phyloP scores from a whole-genome alignment of 2,797 vertebrate species.

The Squalus acanthias region DNA sequence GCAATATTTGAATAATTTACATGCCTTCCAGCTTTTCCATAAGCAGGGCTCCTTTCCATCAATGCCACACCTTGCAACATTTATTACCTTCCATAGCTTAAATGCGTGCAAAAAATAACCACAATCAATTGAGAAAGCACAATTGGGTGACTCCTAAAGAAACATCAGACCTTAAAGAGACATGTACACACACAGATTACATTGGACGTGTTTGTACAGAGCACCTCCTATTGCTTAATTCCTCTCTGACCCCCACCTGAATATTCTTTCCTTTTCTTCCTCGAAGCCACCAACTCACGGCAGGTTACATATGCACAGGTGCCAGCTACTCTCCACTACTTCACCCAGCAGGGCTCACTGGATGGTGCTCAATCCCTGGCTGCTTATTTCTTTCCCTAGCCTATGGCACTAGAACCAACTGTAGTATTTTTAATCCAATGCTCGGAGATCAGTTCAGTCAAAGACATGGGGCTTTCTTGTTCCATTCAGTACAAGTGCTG shows the following conservation, averaged over 20 bases:
- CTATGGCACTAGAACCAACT: neutral
- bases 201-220: neutral
- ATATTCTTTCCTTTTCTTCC: neutral
- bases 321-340: no score
- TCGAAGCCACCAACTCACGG: neutral
- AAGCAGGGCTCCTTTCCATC: no score
- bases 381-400: neutral
- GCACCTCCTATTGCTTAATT: neutral
- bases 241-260: neutral
- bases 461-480: no score
- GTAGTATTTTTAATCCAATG: no score
- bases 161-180: neutral
- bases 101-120: neutral
- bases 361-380: neutral
- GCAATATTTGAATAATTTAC: neutral
- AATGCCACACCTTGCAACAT: neutral
- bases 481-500: no score
- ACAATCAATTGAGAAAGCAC: neutral
- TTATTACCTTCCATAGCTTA: neutral
- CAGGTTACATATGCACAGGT: neutral
- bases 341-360: no score
- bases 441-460: no score
- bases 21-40: neutral
- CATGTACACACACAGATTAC: neutral
- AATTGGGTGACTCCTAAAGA: neutral